Percentiles rank a stretch among this genome's conserved stretches.
Evolutionary conservation across 1,140 invertebrate genomes (phyloP).

Genomic region (Zaprionus kolodkinae): DNA sequence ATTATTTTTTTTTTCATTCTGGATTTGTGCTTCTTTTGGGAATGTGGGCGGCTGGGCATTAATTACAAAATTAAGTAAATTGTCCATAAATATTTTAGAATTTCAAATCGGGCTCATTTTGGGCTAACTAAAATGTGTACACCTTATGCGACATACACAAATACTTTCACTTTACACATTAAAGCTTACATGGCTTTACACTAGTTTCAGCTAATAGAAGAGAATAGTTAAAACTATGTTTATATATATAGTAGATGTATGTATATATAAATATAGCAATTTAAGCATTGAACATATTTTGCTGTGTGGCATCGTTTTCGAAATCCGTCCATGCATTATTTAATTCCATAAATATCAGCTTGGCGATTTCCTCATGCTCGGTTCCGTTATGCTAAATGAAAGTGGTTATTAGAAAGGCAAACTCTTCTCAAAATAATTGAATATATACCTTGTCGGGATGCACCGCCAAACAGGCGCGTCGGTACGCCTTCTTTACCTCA

Average conservation of each 20-base stretch:
- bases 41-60: constrained; percentile 42
- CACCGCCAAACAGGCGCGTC: constrained; percentile 97
- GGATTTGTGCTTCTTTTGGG: constrained; percentile 33
- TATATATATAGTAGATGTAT: constrained; percentile 35
- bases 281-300: constrained; percentile 89
- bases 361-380: constrained; percentile 95
- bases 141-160: constrained; percentile 42
- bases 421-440: neutral
- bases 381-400: constrained; percentile 94
- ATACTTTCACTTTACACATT: constrained; percentile 61
- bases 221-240: constrained; percentile 39
- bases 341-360: constrained; percentile 99
- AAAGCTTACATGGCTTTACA: constrained; percentile 70
- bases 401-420: constrained; percentile 18
- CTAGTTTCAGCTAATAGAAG: constrained; percentile 62
- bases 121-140: constrained; percentile 50
- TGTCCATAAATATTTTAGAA: constrained; percentile 64
- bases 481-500: constrained; percentile 98
- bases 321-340: constrained; percentile 99
- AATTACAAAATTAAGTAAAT: constrained; percentile 71
- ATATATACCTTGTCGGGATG: constrained; percentile 97
- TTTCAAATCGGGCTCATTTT: constrained; percentile 57
- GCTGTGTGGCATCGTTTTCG: constrained; percentile 94
- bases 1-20: constrained; percentile 25
- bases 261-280: constrained; percentile 38